These are phyloP conservation scores for Holotrichia oblita DNA, from an alignment of 1,140 invertebrate genomes.

Conservation along the genomic window DNA sequence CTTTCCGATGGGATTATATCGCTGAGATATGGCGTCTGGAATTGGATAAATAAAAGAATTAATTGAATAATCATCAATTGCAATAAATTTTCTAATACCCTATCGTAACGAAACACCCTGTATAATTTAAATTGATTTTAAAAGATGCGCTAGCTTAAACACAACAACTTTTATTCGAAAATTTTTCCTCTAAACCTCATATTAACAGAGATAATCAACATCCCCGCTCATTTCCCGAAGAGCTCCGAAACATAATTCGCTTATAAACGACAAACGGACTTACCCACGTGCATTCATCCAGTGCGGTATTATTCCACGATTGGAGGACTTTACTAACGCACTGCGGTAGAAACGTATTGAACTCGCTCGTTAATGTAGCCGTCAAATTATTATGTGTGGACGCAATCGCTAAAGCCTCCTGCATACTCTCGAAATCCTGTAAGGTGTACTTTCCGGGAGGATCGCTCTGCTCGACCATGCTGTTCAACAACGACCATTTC, in stretches of 20 bases:
- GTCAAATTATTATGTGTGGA: slow-evolving; percentile 62
- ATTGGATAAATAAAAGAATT: slow-evolving; percentile 48
- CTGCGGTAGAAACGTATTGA: slow-evolving; percentile 68
- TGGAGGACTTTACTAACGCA: slow-evolving; percentile 69
- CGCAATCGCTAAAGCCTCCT: slow-evolving; percentile 70
- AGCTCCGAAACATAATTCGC: no score
- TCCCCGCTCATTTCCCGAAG: no score
- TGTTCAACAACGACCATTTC: slow-evolving; percentile 58
- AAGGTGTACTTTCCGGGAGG: slow-evolving; percentile 62
- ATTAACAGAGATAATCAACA: no score
- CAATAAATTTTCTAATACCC: no score
- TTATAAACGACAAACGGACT: no score
- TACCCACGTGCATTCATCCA: slow-evolving; percentile 58
- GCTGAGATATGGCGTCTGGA: slow-evolving; percentile 75
- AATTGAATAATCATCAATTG: no score
- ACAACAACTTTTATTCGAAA: no score
- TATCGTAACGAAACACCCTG: no score
- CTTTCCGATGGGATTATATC: slow-evolving; percentile 87
- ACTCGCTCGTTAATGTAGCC: slow-evolving; percentile 65
- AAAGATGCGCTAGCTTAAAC: no score
- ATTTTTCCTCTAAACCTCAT: no score
- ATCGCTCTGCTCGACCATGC: slow-evolving; percentile 64
- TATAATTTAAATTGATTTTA: no score
- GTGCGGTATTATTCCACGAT: slow-evolving; percentile 69
- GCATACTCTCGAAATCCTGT: slow-evolving; percentile 65